A percentile compares a stretch with the other conserved stretches of the same genome.
phyloP scores from a whole-genome alignment of 2,888 invertebrate species.

The Heliconius aoede region DNA sequence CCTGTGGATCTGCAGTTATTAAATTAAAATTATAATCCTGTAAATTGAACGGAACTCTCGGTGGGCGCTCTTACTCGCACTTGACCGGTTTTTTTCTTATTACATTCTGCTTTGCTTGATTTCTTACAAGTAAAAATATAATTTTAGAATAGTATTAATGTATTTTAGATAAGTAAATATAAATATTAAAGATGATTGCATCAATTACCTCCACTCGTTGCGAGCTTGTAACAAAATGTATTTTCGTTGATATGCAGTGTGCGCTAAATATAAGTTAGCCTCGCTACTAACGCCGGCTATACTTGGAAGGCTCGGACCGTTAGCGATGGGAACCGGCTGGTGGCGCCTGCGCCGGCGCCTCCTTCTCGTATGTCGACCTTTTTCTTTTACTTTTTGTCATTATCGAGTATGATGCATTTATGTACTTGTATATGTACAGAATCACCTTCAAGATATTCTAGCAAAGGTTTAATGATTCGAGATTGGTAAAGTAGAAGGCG shows the following conservation, averaged over 20 bases:
- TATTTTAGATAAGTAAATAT: no score
- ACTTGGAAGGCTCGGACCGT: conserved; percentile 72
- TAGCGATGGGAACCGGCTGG: conserved; percentile 65
- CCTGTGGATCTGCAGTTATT: no score
- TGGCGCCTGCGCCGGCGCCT: conserved; percentile 57
- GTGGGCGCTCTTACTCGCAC: no score
- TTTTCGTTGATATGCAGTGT: conserved; percentile 53
- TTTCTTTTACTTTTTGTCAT: conserved; percentile 56
- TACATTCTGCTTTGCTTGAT: no score
- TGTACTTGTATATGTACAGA: conserved; percentile 48
- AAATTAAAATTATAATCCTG: no score
- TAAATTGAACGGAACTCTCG: no score
- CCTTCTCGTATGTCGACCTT: conserved; percentile 61
- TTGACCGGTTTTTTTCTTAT: no score
- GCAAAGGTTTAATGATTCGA: background rate
- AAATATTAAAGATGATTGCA: no score
- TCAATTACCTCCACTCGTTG: background rate
- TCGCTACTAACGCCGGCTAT: conserved; percentile 64
- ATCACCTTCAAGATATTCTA: conserved; percentile 38
- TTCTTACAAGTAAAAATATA: no score
- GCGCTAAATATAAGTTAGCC: conserved; percentile 67
- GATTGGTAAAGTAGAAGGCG: background rate
- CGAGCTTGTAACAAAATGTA: background rate
- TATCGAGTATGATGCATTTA: conserved; percentile 44
- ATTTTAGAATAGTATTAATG: no score